A percentile compares a stretch with the other conserved stretches of the same genome.
phyloP scores from a whole-genome alignment of 2,113 vertebrate species.

The Accipiter cooperii region DNA sequence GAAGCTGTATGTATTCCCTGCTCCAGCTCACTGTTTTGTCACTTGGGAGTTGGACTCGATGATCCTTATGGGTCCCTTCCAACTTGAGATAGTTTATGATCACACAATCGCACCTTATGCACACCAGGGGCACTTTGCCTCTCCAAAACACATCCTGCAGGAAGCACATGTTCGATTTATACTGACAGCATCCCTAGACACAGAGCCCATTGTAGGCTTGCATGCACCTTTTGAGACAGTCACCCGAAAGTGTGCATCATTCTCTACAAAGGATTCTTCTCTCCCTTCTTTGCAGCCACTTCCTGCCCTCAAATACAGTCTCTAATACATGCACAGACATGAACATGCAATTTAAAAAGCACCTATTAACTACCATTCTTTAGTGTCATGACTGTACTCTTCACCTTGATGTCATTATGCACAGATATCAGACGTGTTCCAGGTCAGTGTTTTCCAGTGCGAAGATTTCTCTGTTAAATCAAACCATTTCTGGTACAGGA shows the following conservation, averaged over 20 bases:
- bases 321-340: not conserved
- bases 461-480: not conserved
- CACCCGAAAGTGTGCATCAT: not conserved
- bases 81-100: not conserved
- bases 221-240: not conserved
- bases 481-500: conserved; percentile 32
- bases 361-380: not conserved
- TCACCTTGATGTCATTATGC: not conserved
- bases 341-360: not conserved
- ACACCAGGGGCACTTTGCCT: not conserved
- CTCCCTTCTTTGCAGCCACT: not conserved
- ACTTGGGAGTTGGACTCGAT: not conserved
- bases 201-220: too few relatives aligned
- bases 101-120: not conserved
- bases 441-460: not conserved
- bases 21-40: not conserved
- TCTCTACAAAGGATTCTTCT: not conserved
- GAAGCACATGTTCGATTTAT: not conserved
- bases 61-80: not conserved
- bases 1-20: conserved; percentile 24
- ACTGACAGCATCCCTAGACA: not conserved
- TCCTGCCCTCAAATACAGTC: not conserved
- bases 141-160: not conserved
- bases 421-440: not conserved
- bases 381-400: not conserved